phyloP scores from a whole-genome alignment of 2,888 invertebrate genomes.

The Oscheius myriophilus region DNA sequence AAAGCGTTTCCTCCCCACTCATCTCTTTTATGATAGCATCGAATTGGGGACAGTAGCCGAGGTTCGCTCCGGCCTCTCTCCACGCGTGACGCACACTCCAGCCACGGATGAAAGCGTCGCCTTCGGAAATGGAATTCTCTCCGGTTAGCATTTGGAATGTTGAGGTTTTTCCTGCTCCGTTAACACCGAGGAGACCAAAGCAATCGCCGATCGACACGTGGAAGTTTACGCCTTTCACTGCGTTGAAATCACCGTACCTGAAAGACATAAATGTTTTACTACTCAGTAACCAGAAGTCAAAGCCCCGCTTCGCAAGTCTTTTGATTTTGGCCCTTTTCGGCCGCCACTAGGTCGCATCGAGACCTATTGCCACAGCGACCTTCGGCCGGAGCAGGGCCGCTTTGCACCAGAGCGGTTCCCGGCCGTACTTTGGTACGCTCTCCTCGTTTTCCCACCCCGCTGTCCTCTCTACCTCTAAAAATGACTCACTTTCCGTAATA shows the following conservation, averaged over 20 bases:
- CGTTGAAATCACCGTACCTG: slow-evolving; percentile 32
- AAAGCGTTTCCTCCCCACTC: slow-evolving; percentile 79
- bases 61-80: slow-evolving; percentile 46
- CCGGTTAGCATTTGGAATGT: slow-evolving; percentile 55
- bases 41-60: slow-evolving; percentile 82
- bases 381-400: too few relatives aligned
- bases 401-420: too few relatives aligned
- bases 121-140: slow-evolving; percentile 50
- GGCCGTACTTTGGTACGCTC: too few relatives aligned
- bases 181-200: slow-evolving; percentile 58
- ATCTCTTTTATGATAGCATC: slow-evolving; percentile 80
- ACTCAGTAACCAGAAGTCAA: background rate
- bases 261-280: too few relatives aligned
- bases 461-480: too few relatives aligned
- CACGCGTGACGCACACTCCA: slow-evolving; percentile 47
- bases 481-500: too few relatives aligned
- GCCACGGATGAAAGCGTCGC: slow-evolving; percentile 56
- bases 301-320: too few relatives aligned
- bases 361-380: too few relatives aligned
- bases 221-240: slow-evolving; percentile 49
- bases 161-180: slow-evolving; percentile 60
- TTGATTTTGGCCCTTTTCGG: too few relatives aligned
- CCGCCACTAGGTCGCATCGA: too few relatives aligned
- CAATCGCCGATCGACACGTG: slow-evolving; percentile 53
- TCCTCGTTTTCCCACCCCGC: too few relatives aligned